phyloP scores from a whole-genome alignment of 2,888 invertebrate genomes.

The Epirrhoe tristata region DNA sequence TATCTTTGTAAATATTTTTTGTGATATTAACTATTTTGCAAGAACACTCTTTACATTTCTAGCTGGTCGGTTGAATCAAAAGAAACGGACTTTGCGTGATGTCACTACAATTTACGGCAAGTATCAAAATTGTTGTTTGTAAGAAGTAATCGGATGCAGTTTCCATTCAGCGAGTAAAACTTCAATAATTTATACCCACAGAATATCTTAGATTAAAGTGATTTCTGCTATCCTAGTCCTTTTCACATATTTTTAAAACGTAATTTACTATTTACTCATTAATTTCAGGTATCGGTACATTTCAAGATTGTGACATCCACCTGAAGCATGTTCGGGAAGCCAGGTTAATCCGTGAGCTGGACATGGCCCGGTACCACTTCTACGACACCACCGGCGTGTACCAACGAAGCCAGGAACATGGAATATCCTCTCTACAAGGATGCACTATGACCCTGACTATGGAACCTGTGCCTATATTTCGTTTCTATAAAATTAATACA shows the following conservation, averaged over 20 bases:
- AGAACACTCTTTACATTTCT: slow-evolving; percentile 88
- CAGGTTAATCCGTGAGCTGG: slow-evolving; percentile 69
- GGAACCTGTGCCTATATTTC: slow-evolving; percentile 64
- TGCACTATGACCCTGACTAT: slow-evolving; percentile 61
- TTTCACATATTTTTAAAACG: no score
- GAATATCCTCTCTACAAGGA: slow-evolving; percentile 70
- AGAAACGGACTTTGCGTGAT: slow-evolving; percentile 87
- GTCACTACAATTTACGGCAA: slow-evolving; percentile 89
- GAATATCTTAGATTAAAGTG: no score
- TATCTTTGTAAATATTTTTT: slow-evolving; percentile 85
- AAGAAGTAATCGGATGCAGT: no score
- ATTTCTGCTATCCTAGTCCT: no score
- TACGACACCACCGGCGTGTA: slow-evolving; percentile 73
- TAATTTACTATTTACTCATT: neutral
- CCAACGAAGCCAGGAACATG: slow-evolving; percentile 53
- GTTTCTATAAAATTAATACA: slow-evolving; percentile 70
- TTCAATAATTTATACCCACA: no score
- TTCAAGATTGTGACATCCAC: slow-evolving; percentile 68
- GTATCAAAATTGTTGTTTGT: slow-evolving; percentile 48
- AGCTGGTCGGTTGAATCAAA: slow-evolving; percentile 87
- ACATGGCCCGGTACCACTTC: slow-evolving; percentile 74
- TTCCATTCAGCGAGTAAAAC: no score
- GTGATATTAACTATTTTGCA: slow-evolving; percentile 91
- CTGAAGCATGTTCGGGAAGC: slow-evolving; percentile 63
- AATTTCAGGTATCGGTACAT: slow-evolving; percentile 68